Evolutionary conservation across 2,113 vertebrate species (phyloP), one percentile per base, ranked within the genome.

Genomic region (Cyanoliseus patagonus): DNA sequence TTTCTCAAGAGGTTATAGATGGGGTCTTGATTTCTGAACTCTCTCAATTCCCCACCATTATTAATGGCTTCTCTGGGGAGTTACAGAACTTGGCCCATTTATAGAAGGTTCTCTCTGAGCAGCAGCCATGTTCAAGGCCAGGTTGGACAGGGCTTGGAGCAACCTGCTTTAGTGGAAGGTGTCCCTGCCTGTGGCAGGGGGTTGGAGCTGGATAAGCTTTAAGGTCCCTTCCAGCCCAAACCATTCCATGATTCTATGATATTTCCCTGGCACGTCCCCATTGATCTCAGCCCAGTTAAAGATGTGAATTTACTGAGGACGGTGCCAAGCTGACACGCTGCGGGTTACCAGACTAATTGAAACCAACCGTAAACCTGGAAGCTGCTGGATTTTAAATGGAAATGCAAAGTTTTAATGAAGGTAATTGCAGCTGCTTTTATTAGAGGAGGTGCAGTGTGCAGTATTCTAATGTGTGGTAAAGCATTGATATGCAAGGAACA

Each of bases 391-490:
- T 49, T 68, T 2, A 59, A 79, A 51, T 46, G 64, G 63, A 66
- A 86, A 86, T 8, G 41, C 39, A 39, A 28, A 57, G 17, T 76
- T 94, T 79, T 88, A 95, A 92, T 88, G 35, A 61, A 75, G 20
- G 46, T 67, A 47, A 77, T 64, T 57, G 62, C 80, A 85, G 76
- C 72, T 85, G 75, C 82, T 66, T 51, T 23, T 63, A 47, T 12
- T 55, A 7, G 67, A 22, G 76, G 6, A 79, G 92, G 28, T 5
- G 49, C 9, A 44, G 42, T 7, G 9, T 30, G 57, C 75, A 33
- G 1, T 0, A 1, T 30, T 61, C 9, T 24, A 5, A 5, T 19
- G 37, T 2, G 0, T 16, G 57, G 68, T 42, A 25, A 61, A 76
- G 49, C 30, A 2, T 3, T 66, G 62, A 78, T 51, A 46, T 39